Evolutionary conservation across 2,113 vertebrate genomes (phyloP), one percentile per base, ranked within the genome.

Genomic region (Lycaon pictus): DNA sequence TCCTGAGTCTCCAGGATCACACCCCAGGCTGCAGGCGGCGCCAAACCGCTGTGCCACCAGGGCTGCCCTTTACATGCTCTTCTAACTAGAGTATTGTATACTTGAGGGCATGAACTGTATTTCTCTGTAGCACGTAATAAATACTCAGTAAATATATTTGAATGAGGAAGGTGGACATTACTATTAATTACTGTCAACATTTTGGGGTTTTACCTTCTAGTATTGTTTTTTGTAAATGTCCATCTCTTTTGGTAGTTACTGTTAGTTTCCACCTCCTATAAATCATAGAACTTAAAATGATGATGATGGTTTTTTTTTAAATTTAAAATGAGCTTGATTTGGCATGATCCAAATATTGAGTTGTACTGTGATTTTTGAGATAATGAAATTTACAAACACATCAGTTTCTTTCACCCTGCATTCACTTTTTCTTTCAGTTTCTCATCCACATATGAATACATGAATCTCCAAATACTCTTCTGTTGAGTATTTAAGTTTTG

Each of bases 121-220:
- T 48, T 90, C 29, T 83, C 2, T 76, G 13, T 74, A 80, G 43
- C 56, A 48, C 53, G 13, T 60, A 67, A 48, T 58, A 65, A 51
- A 65, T 63, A 80, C 62, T 71, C 22, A 74, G 48, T 43, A 94
- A 87, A 69, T 90, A 20, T 62, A 87, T 67, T 76, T 92, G 48
- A 63, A 37, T 95, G 60, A 65, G 29, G 7, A 92, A 65, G 84
- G 37, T 60, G 35, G 58, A 89, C 29, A 60, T 83, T 76, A 53
- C n/a, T 83, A 5, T 95, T 88, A 88, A 95, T 65, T 53, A 72
- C n/a, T 95, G 19, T n/a, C 76, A 92, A 82, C 32, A 87, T 94
- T 67, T 87, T 83, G 27, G 35, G 32, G 17, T 58, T 60, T 91
- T 90, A 43, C 62, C 22, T 72, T 87, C 23, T 65, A 58, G 37